These are phyloP conservation scores for Hirudinaria manillensis DNA, from an alignment of 2,888 invertebrate species.

Conservation along the genomic window DNA sequence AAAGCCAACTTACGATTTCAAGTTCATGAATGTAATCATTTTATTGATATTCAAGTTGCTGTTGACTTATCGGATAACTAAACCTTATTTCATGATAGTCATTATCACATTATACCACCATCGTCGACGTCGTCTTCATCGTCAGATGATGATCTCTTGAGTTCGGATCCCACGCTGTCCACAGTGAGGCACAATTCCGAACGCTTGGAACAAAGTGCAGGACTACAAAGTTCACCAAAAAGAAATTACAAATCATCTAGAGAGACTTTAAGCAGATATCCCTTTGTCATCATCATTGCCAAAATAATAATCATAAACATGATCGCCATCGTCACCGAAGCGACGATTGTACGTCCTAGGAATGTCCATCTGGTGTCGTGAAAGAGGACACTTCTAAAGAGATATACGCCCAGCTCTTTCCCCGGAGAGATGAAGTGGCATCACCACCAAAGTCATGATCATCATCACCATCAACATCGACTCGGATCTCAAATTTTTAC, in stretches of 20 bases:
- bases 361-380: constrained; percentile 29
- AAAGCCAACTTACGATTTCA: too few relatives aligned
- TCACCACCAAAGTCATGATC: too few relatives aligned
- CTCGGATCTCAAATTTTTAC: too few relatives aligned
- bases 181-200: constrained; percentile 82
- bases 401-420: constrained; percentile 30
- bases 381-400: constrained; percentile 23
- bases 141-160: constrained; percentile 12
- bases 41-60: too few relatives aligned
- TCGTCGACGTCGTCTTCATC: too few relatives aligned
- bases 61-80: too few relatives aligned
- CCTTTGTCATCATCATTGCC: not conserved
- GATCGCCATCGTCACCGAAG: not conserved
- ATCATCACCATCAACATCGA: too few relatives aligned
- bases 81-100: too few relatives aligned
- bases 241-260: not conserved
- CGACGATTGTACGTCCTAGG: not conserved
- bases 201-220: constrained; percentile 82
- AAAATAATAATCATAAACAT: not conserved
- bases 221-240: constrained; percentile 77
- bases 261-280: not conserved
- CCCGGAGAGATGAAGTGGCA: constrained; percentile 14
- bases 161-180: not conserved
- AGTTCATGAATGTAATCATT: too few relatives aligned
- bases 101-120: too few relatives aligned